Percentiles rank a stretch among this genome's conserved stretches.
phyloP scores from a whole-genome alignment of 1,140 invertebrate genomes.

The Globodera ellingtonae region DNA sequence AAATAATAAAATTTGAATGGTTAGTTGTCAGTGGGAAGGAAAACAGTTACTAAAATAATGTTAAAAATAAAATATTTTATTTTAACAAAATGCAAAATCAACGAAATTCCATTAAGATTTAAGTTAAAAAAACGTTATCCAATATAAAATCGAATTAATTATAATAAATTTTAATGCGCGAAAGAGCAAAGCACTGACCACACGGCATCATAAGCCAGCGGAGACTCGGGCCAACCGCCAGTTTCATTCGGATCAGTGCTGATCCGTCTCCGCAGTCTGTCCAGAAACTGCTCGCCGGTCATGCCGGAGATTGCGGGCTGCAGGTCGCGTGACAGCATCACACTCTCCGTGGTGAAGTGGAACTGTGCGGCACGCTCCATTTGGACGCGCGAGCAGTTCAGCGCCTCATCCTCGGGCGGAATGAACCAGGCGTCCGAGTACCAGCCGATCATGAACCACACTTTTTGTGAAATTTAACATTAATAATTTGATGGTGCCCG shows the following conservation, averaged over 20 bases:
- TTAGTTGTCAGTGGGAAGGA: too few relatives aligned
- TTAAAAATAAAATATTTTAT: too few relatives aligned
- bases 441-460: conserved; percentile 99
- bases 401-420: conserved; percentile 78
- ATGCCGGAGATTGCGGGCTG: conserved; percentile 55
- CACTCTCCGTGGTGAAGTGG: conserved; percentile 93
- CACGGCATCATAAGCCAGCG: conserved; percentile 95
- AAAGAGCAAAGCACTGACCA: conserved; percentile 72
- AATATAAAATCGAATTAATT: too few relatives aligned
- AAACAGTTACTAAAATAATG: too few relatives aligned
- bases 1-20: neutral
- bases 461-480: neutral
- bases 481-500: too few relatives aligned
- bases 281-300: conserved; percentile 60
- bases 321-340: conserved; percentile 77
- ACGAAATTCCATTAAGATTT: too few relatives aligned
- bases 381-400: conserved; percentile 84
- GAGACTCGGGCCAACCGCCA: conserved; percentile 91
- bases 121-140: too few relatives aligned
- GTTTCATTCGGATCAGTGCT: conserved; percentile 64
- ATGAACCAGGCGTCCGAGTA: conserved; percentile 99
- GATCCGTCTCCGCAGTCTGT: conserved; percentile 49
- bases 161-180: too few relatives aligned
- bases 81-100: too few relatives aligned
- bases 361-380: conserved; percentile 82